A percentile compares a stretch with the other conserved stretches of the same genome.
These are phyloP conservation scores for Halcyon senegalensis DNA, from an alignment of 2,113 vertebrate species.

Conservation along the genomic window DNA sequence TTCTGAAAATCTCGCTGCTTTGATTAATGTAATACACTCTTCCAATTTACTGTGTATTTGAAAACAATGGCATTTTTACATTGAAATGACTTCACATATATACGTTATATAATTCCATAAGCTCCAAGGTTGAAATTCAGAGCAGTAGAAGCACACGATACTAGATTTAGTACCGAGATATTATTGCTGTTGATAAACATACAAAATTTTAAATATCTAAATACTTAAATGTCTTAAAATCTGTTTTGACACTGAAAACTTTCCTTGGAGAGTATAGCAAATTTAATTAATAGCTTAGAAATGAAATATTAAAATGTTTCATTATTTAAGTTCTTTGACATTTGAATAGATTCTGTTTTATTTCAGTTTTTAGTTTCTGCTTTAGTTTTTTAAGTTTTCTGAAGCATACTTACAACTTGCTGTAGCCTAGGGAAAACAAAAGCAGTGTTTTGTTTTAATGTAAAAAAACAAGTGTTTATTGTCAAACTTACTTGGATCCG, in stretches of 20 bases:
- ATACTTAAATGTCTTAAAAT: neutral
- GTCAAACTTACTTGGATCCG: neutral
- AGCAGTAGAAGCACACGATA: neutral
- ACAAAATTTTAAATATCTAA: neutral
- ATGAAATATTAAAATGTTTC: neutral
- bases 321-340: neutral
- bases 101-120: neutral
- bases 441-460: neutral
- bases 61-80: conserved; percentile 4
- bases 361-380: neutral
- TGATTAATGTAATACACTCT: neutral
- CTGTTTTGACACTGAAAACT: neutral
- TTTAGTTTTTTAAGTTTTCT: neutral
- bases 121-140: neutral
- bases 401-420: neutral
- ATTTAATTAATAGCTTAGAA: neutral
- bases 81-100: neutral
- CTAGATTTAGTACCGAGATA: neutral
- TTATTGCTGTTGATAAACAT: conserved; percentile 11
- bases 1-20: conserved; percentile 14
- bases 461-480: neutral
- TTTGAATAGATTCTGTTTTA: neutral
- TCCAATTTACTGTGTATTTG: conserved; percentile 19
- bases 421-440: neutral
- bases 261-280: neutral